A percentile compares a stretch with the other conserved stretches of the same genome.
Evolutionary conservation across 2,113 vertebrate genomes (phyloP).

Genomic region (Sinocyclocheilus anshuiensis): DNA sequence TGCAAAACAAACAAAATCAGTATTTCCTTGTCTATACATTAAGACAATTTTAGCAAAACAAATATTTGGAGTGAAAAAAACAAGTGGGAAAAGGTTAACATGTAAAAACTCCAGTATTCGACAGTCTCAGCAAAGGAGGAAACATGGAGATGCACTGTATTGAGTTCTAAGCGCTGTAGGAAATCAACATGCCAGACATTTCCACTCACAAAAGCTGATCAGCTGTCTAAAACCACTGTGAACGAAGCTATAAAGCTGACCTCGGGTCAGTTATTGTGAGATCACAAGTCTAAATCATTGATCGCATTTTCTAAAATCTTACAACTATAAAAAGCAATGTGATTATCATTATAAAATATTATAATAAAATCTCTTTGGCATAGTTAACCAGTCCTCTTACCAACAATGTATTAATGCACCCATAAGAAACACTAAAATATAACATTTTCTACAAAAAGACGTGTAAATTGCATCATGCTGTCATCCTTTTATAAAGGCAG

Average conservation of each 20-base stretch:
- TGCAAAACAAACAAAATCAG: not conserved
- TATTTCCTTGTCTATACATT: constrained; percentile 21
- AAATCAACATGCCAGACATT: constrained; percentile 14
- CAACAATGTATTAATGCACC: constrained; percentile 70
- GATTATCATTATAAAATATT: constrained; percentile 68
- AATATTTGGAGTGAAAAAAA: constrained; percentile 5
- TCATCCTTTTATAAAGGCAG: constrained; percentile 67
- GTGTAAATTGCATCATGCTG: constrained; percentile 59
- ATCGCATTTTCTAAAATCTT: constrained; percentile 18
- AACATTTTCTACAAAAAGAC: constrained; percentile 58
- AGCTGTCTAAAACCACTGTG: not conserved
- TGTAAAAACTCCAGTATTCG: not conserved
- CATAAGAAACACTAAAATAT: constrained; percentile 59
- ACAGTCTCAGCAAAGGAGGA: not conserved
- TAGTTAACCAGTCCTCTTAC: constrained; percentile 64
- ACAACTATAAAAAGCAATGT: constrained; percentile 46
- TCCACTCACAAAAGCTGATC: not conserved
- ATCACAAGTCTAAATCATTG: constrained; percentile 14
- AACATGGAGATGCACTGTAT: not conserved
- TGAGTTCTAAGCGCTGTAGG: not conserved
- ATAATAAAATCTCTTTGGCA: constrained; percentile 79
- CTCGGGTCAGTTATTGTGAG: not conserved
- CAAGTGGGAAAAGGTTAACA: not conserved
- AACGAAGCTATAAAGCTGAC: constrained; percentile 24
- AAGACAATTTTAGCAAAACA: not conserved